Evolutionary conservation across 2,113 vertebrate species (phyloP), one percentile per base, ranked within the genome.

Genomic region (Steatornis caripensis): DNA sequence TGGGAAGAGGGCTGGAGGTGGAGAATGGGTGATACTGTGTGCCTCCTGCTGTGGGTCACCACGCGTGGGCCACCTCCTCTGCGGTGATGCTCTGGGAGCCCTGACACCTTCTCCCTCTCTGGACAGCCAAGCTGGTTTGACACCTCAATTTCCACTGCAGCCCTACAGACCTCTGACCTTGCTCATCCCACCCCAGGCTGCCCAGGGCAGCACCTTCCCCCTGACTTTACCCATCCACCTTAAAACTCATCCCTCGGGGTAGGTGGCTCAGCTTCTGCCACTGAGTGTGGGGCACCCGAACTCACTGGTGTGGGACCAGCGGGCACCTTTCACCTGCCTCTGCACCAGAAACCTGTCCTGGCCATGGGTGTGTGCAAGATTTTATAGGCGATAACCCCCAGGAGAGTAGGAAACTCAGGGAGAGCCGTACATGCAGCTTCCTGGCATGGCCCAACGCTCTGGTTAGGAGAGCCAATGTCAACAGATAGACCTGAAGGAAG

Each of bases 401-500:
- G 74, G 91, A 85, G 78, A 94, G 51, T 69, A 83, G 88, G 74
- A 87, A 83, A 78, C 1, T 2, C 60, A 48, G 22, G 66, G 58
- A 84, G 37, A 89, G 85, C 70, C 0, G 0, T 39, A 85, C 85
- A 72, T 69, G 87, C 90, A 72, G 64, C 91, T 94, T 96, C 94
- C 92, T 95, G 96, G 80, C 91, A 27, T 82, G 87, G 96, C 94
- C 80, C 77, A 94, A 45, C 5, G 11, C 89, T 90, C 89, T 84
- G 84, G 36, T 78, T 68, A 65, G 90, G 87, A 85, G 92, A 95
- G 97, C 97, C 96, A 98, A 95, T 94, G 97, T 98, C 97, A 98
- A 98, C 92, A 97, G 80, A 76, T 10, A 94, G 96, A 78, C 94
- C 92, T 91, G 86, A 91, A 91, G 95, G 95, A 97, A 89, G 90